A percentile compares a stretch with the other conserved stretches of the same genome.
phyloP scores from a whole-genome alignment of 2,797 vertebrate genomes.

The Sebastes trivittatus region DNA sequence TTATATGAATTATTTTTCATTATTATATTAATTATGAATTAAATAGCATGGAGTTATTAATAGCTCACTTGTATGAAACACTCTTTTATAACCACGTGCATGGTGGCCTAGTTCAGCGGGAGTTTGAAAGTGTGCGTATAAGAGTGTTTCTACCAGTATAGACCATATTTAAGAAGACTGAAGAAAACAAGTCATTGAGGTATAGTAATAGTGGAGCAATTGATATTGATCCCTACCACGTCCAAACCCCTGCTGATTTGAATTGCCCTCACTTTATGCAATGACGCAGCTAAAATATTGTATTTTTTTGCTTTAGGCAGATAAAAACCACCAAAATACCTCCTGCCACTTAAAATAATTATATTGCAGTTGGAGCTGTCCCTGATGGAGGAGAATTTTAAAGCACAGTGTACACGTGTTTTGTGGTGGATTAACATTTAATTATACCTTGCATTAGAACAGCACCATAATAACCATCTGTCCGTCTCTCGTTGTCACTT shows the following conservation, averaged over 20 bases:
- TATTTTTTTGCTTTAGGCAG: not conserved
- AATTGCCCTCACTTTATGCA: not conserved
- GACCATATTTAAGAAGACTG: too few species aligned
- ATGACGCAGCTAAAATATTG: not conserved
- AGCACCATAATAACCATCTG: constrained; percentile 29
- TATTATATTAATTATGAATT: too few species aligned
- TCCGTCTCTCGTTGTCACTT: constrained; percentile 30
- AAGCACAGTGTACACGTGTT: constrained; percentile 5
- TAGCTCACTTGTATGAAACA: too few species aligned
- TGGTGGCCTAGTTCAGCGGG: too few species aligned
- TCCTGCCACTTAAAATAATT: constrained; percentile 7
- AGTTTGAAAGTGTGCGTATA: too few species aligned
- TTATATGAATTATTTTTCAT: too few species aligned
- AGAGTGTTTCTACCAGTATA: too few species aligned
- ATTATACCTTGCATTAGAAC: constrained; percentile 53
- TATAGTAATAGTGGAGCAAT: not conserved
- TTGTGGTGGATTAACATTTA: constrained; percentile 58
- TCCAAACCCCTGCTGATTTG: constrained; percentile 7
- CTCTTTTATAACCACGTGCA: too few species aligned
- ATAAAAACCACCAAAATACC: not conserved
- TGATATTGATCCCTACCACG: not conserved
- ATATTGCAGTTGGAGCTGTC: not conserved
- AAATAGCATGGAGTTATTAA: too few species aligned
- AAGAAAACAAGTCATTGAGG: too few species aligned
- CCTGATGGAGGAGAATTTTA: constrained; percentile 11